Conservation (phyloP, 2,113 vertebrate genomes). For the Panurus biarmicus region DNA sequence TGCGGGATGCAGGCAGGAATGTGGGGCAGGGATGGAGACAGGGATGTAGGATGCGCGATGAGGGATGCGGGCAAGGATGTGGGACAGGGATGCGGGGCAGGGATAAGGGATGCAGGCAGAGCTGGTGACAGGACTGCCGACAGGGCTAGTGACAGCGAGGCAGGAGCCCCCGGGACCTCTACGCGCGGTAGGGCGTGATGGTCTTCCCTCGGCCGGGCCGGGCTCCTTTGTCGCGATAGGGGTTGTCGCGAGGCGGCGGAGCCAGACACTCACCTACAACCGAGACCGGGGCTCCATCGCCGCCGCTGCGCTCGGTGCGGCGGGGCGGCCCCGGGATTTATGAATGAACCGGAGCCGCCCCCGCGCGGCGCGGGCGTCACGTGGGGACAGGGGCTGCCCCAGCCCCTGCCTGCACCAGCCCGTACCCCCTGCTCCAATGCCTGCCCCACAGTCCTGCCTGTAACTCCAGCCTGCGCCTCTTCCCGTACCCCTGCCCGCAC, state of each 20-base stretch:
- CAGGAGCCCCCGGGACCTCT: not conserved
- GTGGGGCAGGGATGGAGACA: not conserved
- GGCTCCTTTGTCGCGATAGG: not conserved
- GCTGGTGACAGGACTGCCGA: not conserved
- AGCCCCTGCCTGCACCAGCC: not conserved
- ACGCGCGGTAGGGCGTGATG: not conserved
- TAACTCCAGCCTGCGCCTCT: not conserved
- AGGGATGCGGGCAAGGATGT: not conserved
- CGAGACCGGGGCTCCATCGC: conserved; percentile 37
- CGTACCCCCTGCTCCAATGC: not conserved
- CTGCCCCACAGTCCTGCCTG: not conserved
- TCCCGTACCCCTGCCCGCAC: not conserved
- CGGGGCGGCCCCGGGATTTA: conserved; percentile 44
- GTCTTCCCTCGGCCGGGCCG: not conserved
- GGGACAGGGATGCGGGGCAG: not conserved
- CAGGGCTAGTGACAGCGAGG: not conserved
- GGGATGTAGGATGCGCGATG: not conserved
- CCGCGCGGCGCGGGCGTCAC: conserved; percentile 39
- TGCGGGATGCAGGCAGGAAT: not conserved
- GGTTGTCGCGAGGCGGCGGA: not conserved
- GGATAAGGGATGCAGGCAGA: not conserved
- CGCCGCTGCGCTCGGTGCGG: conserved; percentile 29
- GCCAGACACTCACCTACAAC: conserved; percentile 11
- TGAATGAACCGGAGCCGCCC: conserved; percentile 52
- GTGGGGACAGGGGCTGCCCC: conserved; percentile 28